Evolutionary conservation across 2,888 invertebrate species (phyloP), one percentile per base, ranked within the genome.

Genomic region (Agrotis exclamationis): DNA sequence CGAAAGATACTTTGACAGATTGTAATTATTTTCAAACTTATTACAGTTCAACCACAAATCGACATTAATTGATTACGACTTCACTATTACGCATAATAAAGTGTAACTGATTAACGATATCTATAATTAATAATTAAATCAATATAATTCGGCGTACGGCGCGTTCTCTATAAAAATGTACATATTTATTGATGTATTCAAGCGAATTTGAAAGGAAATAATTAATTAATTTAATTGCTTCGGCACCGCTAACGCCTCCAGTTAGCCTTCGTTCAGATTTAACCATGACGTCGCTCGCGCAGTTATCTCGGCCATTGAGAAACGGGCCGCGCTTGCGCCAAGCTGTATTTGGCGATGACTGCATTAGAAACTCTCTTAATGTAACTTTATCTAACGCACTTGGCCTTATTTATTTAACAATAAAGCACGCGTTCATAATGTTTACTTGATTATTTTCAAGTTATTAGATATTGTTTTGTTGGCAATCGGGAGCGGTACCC

Each of bases 201-300:
- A 89, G 89, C 90, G 85, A 89, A 93, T 94, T 94, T 87, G 95
- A 95, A 95, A 95, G 94, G 94, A 94, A 93, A 94, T 94, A 93
- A 93, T 93, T 94, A 94, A 94, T 94, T 93, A 89, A 92, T 91
- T 92, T 93, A 94, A 94, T 95, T 93, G 92, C 91, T 90, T 86
- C 86, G 91, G 89, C 89, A 90, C 91, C 90, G 89, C 86, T 89
- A 90, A 93, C 95, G 94, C 95, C 95, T 90, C 93, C 94, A 91
- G 92, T 88, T 89, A 94, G 93, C 95, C 96, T 96, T 95, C 95
- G 90, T 85, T 90, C 89, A 89, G 90, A 93, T 94, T 94, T 94
- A 95, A 91, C 90, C 88, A 93, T 95, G 95, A 95, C 94, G 95
- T 93, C 87, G 89, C 83, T 63, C 79, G 75, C 85, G 74, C 74